phyloP scores from a whole-genome alignment of 2,888 invertebrate species.

The Acrobasis suavella region DNA sequence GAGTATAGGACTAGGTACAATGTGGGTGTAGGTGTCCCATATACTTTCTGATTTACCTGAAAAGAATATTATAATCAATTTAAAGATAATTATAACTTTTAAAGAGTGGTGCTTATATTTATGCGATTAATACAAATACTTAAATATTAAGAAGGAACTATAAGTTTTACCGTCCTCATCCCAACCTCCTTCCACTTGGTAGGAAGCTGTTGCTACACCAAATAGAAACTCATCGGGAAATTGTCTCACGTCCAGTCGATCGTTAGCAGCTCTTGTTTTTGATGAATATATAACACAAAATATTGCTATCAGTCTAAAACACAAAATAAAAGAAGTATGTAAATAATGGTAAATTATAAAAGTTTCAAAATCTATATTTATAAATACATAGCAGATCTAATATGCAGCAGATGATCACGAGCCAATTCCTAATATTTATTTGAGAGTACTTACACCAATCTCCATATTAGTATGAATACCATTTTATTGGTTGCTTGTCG shows the following conservation, averaged over 20 bases:
- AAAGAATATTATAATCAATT: background rate
- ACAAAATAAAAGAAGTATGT: too few species aligned
- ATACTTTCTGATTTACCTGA: conserved; percentile 79
- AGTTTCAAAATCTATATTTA: too few species aligned
- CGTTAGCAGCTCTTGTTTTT: background rate
- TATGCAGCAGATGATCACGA: too few species aligned
- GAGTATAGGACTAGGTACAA: conserved; percentile 59
- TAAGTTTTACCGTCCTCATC: conserved; percentile 37
- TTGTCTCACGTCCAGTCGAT: conserved; percentile 12
- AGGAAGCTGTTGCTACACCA: conserved; percentile 61
- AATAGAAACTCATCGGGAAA: conserved; percentile 37
- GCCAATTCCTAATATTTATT: too few species aligned
- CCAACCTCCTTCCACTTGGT: conserved; percentile 68
- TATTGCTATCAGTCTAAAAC: background rate
- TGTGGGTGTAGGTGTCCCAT: conserved; percentile 81
- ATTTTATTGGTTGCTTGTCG: background rate
- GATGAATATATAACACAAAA: background rate
- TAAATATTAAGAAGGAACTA: too few species aligned
- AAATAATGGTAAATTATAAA: too few species aligned
- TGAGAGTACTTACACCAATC: background rate
- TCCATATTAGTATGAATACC: background rate
- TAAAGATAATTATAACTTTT: background rate
- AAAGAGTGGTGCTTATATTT: too few species aligned
- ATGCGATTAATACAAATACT: too few species aligned
- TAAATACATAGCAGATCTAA: too few species aligned